Evolutionary conservation across 2,113 vertebrate genomes (phyloP).

Genomic region (Fregata magnificens): DNA sequence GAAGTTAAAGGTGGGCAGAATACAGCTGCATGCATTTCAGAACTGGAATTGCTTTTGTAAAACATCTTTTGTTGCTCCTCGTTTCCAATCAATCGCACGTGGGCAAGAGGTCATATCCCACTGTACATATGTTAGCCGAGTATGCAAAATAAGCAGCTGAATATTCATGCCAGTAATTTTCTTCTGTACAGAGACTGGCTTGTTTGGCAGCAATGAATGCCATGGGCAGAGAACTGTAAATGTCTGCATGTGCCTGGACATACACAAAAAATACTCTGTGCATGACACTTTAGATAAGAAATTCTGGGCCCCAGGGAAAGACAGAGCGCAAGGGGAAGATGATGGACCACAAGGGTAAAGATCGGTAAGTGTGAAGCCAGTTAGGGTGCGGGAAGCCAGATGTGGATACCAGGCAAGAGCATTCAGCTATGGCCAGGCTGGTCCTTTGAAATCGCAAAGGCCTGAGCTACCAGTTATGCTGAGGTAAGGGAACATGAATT

Average conservation of each 20-base stretch:
- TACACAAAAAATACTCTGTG: not conserved
- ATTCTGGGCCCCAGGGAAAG: not conserved
- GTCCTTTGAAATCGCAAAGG: not conserved
- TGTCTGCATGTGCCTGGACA: not conserved
- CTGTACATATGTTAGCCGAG: not conserved
- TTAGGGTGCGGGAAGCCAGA: not conserved
- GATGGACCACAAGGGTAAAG: not conserved
- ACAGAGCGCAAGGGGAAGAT: not conserved
- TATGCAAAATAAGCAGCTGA: not conserved
- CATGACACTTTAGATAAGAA: not conserved
- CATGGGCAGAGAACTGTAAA: not conserved
- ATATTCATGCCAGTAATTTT: not conserved
- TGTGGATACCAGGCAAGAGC: not conserved
- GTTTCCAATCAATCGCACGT: rapidly evolving
- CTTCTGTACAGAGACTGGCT: not conserved
- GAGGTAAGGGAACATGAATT: not conserved
- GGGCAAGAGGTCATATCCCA: not conserved
- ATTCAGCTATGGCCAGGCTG: not conserved
- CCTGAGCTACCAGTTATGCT: not conserved
- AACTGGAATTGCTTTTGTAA: not conserved
- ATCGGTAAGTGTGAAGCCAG: not conserved
- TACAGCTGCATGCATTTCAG: not conserved
- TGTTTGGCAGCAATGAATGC: not conserved
- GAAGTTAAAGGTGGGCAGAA: not conserved
- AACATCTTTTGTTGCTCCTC: not conserved